These are phyloP conservation scores for Zeuzera pyrina DNA, from an alignment of 2,888 invertebrate species.

Conservation along the genomic window DNA sequence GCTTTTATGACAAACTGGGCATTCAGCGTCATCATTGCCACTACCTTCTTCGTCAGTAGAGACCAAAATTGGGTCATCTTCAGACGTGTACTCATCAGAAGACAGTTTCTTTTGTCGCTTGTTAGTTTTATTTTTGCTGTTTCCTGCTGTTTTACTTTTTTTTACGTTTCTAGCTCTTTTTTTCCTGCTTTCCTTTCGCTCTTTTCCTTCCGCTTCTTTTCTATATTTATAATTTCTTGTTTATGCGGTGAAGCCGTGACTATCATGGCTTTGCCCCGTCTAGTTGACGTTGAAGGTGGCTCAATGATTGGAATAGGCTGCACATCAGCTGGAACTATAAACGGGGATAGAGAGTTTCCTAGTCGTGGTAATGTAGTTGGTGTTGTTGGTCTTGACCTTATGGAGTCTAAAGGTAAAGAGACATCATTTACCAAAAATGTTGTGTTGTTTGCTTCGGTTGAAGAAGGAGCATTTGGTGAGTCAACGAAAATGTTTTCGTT, in stretches of 20 bases:
- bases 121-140: conserved; percentile 7
- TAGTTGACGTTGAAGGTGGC: conserved; percentile 12
- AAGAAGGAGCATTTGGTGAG: conserved; percentile 5
- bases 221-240: conserved; percentile 4
- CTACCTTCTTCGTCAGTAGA: conserved; percentile 11
- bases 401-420: conserved; percentile 4
- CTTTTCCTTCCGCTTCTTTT: conserved; percentile 5
- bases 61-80: conserved; percentile 13
- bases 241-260: conserved; percentile 10
- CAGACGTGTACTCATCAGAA: conserved; percentile 10
- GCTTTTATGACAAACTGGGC: conserved; percentile 2
- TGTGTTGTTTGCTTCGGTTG: conserved; percentile 9
- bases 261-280: conserved; percentile 8
- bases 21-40: conserved; percentile 2
- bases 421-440: conserved; percentile 8
- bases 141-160: conserved; percentile 5
- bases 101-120: conserved; percentile 5
- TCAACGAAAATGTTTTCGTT: conserved; percentile 9
- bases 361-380: conserved; percentile 7
- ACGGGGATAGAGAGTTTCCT: conserved; percentile 7
- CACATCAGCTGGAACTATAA: no score
- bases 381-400: conserved; percentile 9
- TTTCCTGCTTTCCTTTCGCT: conserved; percentile 3
- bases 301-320: conserved; percentile 9
- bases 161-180: conserved; percentile 5